Percentiles rank a stretch among this genome's conserved stretches.
Conservation (phyloP, 2,888 invertebrate species). For the Dynastes grantii region DNA sequence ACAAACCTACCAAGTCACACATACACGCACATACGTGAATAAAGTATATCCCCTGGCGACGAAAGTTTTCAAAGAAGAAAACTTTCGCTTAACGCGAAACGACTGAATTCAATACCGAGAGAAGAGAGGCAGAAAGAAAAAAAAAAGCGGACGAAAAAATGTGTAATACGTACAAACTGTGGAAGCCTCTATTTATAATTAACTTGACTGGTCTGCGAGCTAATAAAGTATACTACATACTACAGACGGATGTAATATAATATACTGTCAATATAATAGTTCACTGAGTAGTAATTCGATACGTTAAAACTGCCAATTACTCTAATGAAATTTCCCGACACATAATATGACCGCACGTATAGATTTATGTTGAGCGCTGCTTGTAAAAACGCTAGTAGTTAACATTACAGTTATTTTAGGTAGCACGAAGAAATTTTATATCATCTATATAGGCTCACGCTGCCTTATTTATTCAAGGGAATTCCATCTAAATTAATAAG, state of each 20-base stretch:
- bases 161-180: conserved; percentile 25
- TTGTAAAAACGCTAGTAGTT: conserved; percentile 40
- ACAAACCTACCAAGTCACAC: conserved; percentile 22
- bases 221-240: conserved; percentile 46
- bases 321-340: conserved; percentile 55
- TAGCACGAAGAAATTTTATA: conserved; percentile 23
- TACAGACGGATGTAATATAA: conserved; percentile 56
- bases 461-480: conserved; percentile 31
- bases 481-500: conserved; percentile 21
- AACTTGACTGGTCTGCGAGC: conserved; percentile 46
- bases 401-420: conserved; percentile 24
- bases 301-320: conserved; percentile 55
- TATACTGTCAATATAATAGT: conserved; percentile 57
- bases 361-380: conserved; percentile 35
- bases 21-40: conserved; percentile 8
- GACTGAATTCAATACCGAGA: conserved; percentile 25
- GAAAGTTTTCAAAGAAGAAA: conserved; percentile 49
- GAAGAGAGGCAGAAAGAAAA: conserved; percentile 18
- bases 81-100: conserved; percentile 44
- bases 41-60: conserved; percentile 49
- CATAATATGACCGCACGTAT: conserved; percentile 35
- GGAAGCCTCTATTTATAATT: conserved; percentile 49
- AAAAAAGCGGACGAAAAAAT: conserved; percentile 8
- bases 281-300: conserved; percentile 54
- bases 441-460: conserved; percentile 2